A percentile compares a stretch with the other conserved stretches of the same genome.
Evolutionary conservation across 2,797 vertebrate genomes (phyloP).

Genomic region (Chiroxiphia lanceolata): DNA sequence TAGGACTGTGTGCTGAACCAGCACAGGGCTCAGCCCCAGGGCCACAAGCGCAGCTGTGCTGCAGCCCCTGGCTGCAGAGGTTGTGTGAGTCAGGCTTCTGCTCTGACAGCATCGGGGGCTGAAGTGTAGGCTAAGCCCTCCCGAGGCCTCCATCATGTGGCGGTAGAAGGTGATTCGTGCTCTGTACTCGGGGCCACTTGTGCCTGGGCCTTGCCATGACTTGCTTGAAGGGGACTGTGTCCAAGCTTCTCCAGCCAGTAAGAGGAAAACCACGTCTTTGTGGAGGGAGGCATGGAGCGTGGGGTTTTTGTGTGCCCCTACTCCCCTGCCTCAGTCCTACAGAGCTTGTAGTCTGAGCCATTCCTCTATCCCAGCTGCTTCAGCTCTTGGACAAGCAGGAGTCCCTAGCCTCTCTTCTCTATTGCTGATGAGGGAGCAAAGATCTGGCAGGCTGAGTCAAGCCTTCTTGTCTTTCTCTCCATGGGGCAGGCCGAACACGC

Average conservation of each 20-base stretch:
- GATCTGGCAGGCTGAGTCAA: background rate
- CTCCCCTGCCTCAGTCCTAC: background rate
- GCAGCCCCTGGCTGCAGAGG: background rate
- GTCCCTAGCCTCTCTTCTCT: background rate
- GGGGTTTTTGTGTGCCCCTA: background rate
- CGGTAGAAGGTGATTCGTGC: background rate
- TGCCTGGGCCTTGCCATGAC: background rate
- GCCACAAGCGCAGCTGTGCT: accelerated
- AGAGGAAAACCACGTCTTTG: background rate
- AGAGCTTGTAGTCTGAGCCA: slow-evolving; percentile 25
- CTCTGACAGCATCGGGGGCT: background rate
- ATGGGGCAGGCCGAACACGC: background rate
- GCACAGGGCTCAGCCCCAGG: background rate
- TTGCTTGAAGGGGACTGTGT: background rate
- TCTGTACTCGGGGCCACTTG: background rate
- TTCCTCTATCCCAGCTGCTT: background rate
- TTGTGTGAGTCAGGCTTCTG: background rate
- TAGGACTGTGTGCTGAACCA: background rate
- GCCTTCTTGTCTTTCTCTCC: background rate
- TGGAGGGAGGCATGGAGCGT: background rate
- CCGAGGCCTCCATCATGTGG: background rate
- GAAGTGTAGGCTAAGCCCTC: background rate
- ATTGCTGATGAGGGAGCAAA: background rate
- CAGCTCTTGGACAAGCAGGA: background rate
- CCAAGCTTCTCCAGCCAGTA: background rate